Evolutionary conservation across 2,888 invertebrate species (phyloP), one percentile per base, ranked within the genome.

Genomic region (Xylota sylvarum): DNA sequence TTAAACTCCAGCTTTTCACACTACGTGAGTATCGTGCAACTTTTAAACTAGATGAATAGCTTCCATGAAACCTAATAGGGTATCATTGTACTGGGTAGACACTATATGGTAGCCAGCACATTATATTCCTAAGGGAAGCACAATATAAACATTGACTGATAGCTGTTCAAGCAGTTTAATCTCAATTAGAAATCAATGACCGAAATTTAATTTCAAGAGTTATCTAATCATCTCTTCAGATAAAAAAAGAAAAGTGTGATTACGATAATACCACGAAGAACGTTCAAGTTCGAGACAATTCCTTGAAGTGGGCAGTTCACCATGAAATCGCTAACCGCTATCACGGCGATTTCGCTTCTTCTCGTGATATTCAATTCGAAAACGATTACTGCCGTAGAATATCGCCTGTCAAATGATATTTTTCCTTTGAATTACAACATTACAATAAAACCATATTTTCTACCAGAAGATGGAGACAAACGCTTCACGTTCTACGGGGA

Each of bases 361-460:
- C 4, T 79, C 5, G 5, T 10, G 19, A 37, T 58, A 4, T 60
- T 69, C 4, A 7, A 27, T 17, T 62, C 17, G 30, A 14, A 37
- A 27, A 40, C 37, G 10, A 46, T 48, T 9, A 12, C n/a, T 6
- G 46, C 43, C 0, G 5, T 74, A 3, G 85, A 89, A 14, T 91
- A 90, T 77, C 91, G 92, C n/a, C 88, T 91, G 17, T 84, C 84
- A 0, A 92, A 90, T 0, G 92, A 92, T 0, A 93, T 95, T 0
- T 60, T 88, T 12, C 95, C 95, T 0, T 89, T 88, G 0, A 90
- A 90, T 4, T 96, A 95, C 85, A 91, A 93, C 65, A 92, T 95
- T 0, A 89, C 91, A 1, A 89, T 95, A 1, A 92, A 91, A 1
- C 94, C 94, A 0, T 92, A 93, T 81, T 92, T 94, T 23, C 77